These are phyloP conservation scores for Diorhabda sublineata DNA, from an alignment of 1,140 invertebrate genomes.

Conservation along the genomic window DNA sequence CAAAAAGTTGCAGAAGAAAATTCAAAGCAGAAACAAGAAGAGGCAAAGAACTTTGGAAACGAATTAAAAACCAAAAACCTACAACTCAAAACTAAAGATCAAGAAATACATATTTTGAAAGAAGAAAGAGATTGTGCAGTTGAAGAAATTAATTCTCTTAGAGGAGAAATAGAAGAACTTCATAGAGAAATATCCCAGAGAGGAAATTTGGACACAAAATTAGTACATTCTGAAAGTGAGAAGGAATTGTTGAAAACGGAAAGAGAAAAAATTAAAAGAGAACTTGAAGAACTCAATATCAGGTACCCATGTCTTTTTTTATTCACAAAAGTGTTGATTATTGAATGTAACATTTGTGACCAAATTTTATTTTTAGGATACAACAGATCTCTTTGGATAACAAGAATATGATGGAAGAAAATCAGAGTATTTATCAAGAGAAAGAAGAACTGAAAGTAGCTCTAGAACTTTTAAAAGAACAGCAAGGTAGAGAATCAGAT, in stretches of 20 bases:
- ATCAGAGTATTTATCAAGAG: conserved; percentile 33
- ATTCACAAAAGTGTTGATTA: not conserved
- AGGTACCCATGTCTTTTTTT: not conserved
- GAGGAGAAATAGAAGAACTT: conserved; percentile 24
- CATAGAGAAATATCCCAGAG: conserved; percentile 15
- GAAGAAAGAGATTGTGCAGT: conserved; percentile 20
- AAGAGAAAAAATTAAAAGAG: conserved; percentile 27
- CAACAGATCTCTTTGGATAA: conserved; percentile 37
- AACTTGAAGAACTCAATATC: conserved; percentile 28
- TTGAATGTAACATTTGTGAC: not conserved
- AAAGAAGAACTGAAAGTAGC: conserved; percentile 37
- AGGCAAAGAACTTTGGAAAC: conserved; percentile 17
- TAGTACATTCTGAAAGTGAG: conserved; percentile 22
- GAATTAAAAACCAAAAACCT: conserved; percentile 23
- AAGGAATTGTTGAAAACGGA: conserved; percentile 20
- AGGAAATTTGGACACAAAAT: not conserved
- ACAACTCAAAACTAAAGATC: conserved; percentile 17
- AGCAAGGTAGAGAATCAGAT: conserved; percentile 16
- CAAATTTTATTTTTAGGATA: conserved; percentile 10
- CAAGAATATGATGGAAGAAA: conserved; percentile 37
- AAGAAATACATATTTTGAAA: conserved; percentile 19
- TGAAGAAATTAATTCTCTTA: conserved; percentile 11
- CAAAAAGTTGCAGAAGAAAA: conserved; percentile 14
- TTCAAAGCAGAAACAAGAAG: conserved; percentile 4
- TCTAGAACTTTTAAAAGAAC: conserved; percentile 22